Conservation (phyloP, 2,888 invertebrate genomes). For the Latheticus oryzae region DNA sequence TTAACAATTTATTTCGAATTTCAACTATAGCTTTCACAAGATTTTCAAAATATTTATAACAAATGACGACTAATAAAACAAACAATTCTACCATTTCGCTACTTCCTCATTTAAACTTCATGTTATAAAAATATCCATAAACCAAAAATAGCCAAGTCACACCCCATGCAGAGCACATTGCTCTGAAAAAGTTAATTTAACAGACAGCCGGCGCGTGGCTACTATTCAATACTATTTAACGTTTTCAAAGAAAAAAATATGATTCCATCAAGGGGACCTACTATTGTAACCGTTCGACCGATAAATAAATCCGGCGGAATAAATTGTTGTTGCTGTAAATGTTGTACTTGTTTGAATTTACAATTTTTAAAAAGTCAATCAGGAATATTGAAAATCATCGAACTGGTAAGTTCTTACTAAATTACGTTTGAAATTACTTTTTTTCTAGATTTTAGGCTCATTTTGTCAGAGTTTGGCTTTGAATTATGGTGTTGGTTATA, state of each 20-base stretch:
- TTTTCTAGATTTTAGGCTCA: constrained; percentile 77
- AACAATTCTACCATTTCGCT: neutral
- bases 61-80: too few species aligned
- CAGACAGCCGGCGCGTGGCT: constrained; percentile 8
- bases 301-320: constrained; percentile 62
- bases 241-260: constrained; percentile 40
- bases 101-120: neutral
- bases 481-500: constrained; percentile 81
- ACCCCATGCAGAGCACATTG: constrained; percentile 38
- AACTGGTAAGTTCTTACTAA: constrained; percentile 73
- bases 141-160: constrained; percentile 36
- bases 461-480: constrained; percentile 84
- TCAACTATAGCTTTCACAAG: too few species aligned
- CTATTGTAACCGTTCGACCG: constrained; percentile 65
- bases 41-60: too few species aligned
- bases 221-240: constrained; percentile 8
- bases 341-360: constrained; percentile 84
- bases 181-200: constrained; percentile 20
- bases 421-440: too few species aligned
- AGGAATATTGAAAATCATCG: constrained; percentile 80
- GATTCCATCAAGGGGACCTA: constrained; percentile 67
- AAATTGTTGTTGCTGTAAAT: constrained; percentile 78
- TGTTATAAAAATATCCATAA: constrained; percentile 38
- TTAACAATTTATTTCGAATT: too few species aligned
- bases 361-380: constrained; percentile 78